Percentiles rank a stretch among this genome's conserved stretches.
These are phyloP conservation scores for Peromyscus maniculatus DNA, from an alignment of 2,113 vertebrate species.

Conservation along the genomic window DNA sequence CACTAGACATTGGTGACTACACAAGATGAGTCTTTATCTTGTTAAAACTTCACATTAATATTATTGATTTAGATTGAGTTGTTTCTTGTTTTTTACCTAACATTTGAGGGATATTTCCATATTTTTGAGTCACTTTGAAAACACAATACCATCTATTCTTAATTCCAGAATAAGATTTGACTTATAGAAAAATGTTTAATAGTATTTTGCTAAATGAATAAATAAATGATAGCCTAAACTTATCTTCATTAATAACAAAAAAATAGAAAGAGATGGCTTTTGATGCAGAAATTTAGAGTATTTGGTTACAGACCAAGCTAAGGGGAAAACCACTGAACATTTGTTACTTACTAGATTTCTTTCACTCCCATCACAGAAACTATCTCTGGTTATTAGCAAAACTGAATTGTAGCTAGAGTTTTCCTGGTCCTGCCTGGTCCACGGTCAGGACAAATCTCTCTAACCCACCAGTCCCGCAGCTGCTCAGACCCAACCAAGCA, in stretches of 20 bases:
- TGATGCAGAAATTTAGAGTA: slow-evolving; percentile 8
- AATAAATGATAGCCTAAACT: not conserved
- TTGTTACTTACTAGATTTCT: not conserved
- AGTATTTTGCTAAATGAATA: not conserved
- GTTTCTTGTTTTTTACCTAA: too few relatives aligned
- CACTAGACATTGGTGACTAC: not conserved
- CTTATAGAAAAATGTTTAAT: not conserved
- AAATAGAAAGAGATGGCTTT: not conserved
- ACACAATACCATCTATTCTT: not conserved
- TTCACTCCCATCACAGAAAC: not conserved
- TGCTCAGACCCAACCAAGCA: too few relatives aligned
- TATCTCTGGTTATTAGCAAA: not conserved
- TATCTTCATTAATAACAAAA: not conserved
- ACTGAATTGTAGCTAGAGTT: not conserved
- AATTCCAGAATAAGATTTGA: not conserved
- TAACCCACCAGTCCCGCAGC: too few relatives aligned
- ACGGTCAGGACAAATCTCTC: too few relatives aligned
- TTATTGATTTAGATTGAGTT: not conserved
- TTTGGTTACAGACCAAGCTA: not conserved
- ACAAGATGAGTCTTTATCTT: not conserved
- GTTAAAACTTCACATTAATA: not conserved
- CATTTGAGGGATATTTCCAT: not conserved
- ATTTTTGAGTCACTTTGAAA: not conserved
- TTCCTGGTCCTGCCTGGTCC: too few relatives aligned
- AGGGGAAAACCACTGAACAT: not conserved